These are phyloP conservation scores for Daphoenositta chrysoptera DNA, from an alignment of 2,113 vertebrate species.

Conservation along the genomic window DNA sequence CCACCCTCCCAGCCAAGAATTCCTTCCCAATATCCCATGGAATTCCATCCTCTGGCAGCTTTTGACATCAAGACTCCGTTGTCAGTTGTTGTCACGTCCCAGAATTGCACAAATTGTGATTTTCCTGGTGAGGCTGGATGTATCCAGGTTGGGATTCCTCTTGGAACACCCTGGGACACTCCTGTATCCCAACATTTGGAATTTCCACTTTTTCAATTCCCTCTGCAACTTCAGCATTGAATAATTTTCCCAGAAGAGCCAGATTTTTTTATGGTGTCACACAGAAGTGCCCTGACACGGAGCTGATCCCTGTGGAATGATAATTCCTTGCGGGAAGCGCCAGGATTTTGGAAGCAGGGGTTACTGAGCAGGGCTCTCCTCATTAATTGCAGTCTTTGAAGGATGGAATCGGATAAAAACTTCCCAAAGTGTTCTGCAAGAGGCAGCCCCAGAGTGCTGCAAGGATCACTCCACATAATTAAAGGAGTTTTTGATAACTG, in stretches of 20 bases:
- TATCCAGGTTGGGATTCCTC: background rate
- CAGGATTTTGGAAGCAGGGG: background rate
- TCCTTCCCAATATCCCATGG: background rate
- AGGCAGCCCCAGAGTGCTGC: background rate
- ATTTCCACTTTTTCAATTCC: background rate
- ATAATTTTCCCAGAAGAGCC: background rate
- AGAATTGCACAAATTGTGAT: background rate
- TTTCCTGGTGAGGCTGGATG: background rate
- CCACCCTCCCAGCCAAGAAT: background rate
- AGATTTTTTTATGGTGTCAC: rapidly evolving
- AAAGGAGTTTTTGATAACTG: background rate
- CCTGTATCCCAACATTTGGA: background rate
- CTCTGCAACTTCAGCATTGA: background rate
- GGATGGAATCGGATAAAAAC: background rate
- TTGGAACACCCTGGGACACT: background rate
- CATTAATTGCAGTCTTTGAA: background rate
- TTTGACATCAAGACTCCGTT: background rate
- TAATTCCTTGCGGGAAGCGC: rapidly evolving
- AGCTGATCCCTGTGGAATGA: background rate
- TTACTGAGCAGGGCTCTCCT: background rate
- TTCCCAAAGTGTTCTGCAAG: background rate
- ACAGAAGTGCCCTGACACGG: rapidly evolving
- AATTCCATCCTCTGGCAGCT: background rate
- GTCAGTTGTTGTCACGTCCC: background rate
- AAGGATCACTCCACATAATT: background rate